Percentiles rank a stretch among this genome's conserved stretches.
These are phyloP conservation scores for Arothron firmamentum DNA, from an alignment of 2,113 vertebrate species.

Conservation along the genomic window DNA sequence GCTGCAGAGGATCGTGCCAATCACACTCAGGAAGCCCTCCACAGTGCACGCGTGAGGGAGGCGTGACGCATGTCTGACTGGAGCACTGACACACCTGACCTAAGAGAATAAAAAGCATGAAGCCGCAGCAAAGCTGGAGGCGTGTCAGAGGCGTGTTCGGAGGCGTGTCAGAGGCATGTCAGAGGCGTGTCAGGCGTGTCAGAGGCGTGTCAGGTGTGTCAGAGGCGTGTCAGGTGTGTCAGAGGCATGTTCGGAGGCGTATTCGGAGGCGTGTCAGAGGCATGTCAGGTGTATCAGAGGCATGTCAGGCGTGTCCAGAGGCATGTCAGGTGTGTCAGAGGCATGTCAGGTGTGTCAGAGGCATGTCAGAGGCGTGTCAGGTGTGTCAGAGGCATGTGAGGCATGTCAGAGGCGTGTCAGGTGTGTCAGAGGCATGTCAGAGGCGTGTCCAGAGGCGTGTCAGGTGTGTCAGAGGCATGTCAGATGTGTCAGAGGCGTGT, in stretches of 20 bases:
- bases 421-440: too few relatives aligned
- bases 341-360: too few relatives aligned
- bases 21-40: too few relatives aligned
- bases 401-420: not conserved
- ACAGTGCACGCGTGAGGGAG: too few relatives aligned
- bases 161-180: conserved; percentile 5
- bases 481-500: not conserved
- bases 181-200: not conserved
- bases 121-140: conserved; percentile 10
- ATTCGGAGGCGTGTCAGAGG: not conserved
- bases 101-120: too few relatives aligned
- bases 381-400: too few relatives aligned
- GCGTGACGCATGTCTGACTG: too few relatives aligned
- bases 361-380: not conserved
- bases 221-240: not conserved
- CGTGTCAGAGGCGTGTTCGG: conserved; percentile 5
- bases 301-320: not conserved
- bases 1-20: too few relatives aligned
- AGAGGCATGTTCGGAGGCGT: too few relatives aligned
- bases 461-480: not conserved
- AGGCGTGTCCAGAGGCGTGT: not conserved
- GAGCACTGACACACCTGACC: conserved; percentile 11
- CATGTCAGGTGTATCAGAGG: too few relatives aligned
- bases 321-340: not conserved
- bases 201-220: too few relatives aligned